phyloP scores from a whole-genome alignment of 2,113 vertebrate species.

The Tapirus terrestris region DNA sequence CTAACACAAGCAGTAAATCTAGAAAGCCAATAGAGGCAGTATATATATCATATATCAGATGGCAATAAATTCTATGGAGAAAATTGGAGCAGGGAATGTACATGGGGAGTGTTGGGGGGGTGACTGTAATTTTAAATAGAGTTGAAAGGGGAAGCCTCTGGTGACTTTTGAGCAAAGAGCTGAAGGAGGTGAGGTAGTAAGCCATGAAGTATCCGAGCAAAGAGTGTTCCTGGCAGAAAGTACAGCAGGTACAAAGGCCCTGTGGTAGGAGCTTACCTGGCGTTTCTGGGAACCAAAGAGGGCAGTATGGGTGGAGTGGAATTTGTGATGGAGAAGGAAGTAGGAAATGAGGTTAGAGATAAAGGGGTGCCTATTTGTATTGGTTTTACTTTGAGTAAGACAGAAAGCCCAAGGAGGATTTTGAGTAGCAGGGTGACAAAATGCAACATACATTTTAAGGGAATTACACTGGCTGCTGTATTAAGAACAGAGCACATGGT shows the following conservation, averaged over 20 bases:
- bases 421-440: background rate
- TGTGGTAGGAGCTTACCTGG: background rate
- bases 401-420: background rate
- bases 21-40: background rate
- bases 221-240: background rate
- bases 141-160: background rate
- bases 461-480: background rate
- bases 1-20: background rate
- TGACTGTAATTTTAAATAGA: background rate
- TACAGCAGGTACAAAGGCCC: background rate
- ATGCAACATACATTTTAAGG: background rate
- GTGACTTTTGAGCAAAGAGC: background rate
- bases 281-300: background rate
- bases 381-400: background rate
- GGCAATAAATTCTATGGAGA: background rate
- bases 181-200: background rate
- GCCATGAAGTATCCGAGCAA: background rate
- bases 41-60: background rate
- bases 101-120: background rate
- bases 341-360: background rate
- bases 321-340: background rate
- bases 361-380: background rate
- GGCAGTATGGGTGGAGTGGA: background rate
- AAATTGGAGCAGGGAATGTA: background rate
- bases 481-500: background rate